These are phyloP conservation scores for Hapalemur alaotrensis DNA, from an alignment of 2,797 vertebrate genomes.

Conservation along the genomic window DNA sequence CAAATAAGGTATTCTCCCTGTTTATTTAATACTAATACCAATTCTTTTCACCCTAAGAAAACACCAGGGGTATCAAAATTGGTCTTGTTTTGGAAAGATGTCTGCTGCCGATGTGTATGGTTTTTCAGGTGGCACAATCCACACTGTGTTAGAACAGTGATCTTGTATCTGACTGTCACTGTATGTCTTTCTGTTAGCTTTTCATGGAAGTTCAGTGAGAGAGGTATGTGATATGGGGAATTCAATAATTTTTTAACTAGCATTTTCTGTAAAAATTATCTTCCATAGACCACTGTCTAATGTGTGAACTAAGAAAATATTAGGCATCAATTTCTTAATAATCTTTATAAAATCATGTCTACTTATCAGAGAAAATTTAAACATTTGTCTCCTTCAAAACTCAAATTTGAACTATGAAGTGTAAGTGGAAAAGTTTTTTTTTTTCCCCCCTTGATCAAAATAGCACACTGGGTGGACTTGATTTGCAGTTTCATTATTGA, in stretches of 20 bases:
- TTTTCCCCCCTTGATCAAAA: background rate
- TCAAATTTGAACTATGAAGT: background rate
- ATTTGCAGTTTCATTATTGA: slow-evolving; percentile 43
- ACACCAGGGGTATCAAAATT: background rate
- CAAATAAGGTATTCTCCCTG: background rate
- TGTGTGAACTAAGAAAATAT: background rate
- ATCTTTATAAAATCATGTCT: background rate
- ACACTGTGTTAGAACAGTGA: too few relatives aligned
- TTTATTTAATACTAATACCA: background rate
- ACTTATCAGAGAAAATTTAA: background rate
- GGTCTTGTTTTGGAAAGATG: background rate
- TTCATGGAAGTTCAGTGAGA: background rate
- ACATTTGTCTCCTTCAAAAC: background rate
- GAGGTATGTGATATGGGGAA: background rate
- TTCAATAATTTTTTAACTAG: background rate
- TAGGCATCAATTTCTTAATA: background rate
- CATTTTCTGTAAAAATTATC: background rate
- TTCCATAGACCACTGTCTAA: background rate
- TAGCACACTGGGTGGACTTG: background rate
- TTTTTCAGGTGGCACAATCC: background rate
- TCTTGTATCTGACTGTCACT: background rate
- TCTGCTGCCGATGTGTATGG: background rate
- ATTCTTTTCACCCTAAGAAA: background rate
- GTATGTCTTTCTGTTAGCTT: background rate
- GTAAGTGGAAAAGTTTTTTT: background rate